These are phyloP conservation scores for Motacilla tschutschensis DNA, from an alignment of 2,113 vertebrate species.

Conservation along the genomic window DNA sequence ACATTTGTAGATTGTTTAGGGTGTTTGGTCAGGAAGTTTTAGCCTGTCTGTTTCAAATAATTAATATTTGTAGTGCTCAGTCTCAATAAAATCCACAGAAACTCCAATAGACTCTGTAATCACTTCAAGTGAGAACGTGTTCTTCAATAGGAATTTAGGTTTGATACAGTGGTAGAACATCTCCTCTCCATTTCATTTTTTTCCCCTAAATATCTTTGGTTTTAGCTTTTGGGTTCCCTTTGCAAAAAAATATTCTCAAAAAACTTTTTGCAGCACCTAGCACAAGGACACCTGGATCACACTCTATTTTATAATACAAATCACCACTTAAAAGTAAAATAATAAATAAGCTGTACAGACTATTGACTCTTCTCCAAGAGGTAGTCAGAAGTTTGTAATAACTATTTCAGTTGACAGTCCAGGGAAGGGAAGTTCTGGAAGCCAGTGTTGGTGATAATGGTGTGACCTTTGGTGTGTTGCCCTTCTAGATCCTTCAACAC, in stretches of 20 bases:
- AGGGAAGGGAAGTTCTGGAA: not conserved
- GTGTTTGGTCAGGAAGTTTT: not conserved
- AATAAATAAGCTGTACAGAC: not conserved
- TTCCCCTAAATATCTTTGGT: not conserved
- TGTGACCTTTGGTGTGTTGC: not conserved
- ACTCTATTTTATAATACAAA: not conserved
- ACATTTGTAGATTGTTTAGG: not conserved
- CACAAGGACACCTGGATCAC: not conserved
- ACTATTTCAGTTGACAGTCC: not conserved
- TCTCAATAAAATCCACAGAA: not conserved
- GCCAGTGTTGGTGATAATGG: not conserved
- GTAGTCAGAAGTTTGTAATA: not conserved
- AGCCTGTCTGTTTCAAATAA: not conserved
- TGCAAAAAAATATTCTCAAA: not conserved
- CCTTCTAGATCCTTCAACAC: not conserved
- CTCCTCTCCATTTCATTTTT: not conserved
- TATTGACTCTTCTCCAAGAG: not conserved
- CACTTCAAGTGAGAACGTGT: not conserved
- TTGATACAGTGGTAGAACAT: not conserved
- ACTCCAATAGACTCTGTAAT: not conserved
- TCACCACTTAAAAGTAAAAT: not conserved
- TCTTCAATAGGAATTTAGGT: not conserved
- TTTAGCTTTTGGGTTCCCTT: not conserved
- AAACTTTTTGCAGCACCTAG: not conserved
- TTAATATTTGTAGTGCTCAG: not conserved